phyloP scores from a whole-genome alignment of 2,797 vertebrate genomes.

The Eulemur albifrons region DNA sequence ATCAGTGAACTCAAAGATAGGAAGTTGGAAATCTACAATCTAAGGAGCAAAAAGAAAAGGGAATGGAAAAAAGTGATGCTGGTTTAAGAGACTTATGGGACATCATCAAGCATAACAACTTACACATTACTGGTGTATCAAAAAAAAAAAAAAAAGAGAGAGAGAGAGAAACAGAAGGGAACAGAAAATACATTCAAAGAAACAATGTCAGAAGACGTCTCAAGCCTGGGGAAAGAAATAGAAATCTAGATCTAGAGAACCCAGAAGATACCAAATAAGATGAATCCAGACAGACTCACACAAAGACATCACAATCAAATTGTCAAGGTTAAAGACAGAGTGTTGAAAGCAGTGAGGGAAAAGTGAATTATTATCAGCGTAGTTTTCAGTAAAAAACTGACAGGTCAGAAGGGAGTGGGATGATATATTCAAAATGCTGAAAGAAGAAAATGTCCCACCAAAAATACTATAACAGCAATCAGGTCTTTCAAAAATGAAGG shows the following conservation, averaged over 20 bases:
- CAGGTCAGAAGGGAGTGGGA: neutral
- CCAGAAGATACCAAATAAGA: neutral
- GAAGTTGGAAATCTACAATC: neutral
- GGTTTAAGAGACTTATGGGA: neutral
- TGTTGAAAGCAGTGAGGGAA: neutral
- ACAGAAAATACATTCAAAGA: neutral
- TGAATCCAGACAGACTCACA: neutral
- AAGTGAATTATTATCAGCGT: neutral
- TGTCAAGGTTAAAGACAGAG: neutral
- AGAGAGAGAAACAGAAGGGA: neutral
- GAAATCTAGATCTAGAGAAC: neutral
- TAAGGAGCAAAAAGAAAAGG: neutral
- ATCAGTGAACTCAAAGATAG: neutral
- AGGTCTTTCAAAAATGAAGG: neutral
- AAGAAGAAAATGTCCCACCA: neutral
- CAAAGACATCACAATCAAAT: neutral
- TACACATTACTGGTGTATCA: neutral
- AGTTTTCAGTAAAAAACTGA: neutral
- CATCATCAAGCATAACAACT: neutral
- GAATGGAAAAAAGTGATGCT: neutral
- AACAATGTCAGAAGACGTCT: neutral
- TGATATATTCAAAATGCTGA: neutral
- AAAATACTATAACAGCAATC: neutral
- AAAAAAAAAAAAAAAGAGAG: neutral
- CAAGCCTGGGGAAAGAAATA: neutral